Evolutionary conservation across 2,113 vertebrate species (phyloP).

Genomic region (Aspidoscelis tigris): DNA sequence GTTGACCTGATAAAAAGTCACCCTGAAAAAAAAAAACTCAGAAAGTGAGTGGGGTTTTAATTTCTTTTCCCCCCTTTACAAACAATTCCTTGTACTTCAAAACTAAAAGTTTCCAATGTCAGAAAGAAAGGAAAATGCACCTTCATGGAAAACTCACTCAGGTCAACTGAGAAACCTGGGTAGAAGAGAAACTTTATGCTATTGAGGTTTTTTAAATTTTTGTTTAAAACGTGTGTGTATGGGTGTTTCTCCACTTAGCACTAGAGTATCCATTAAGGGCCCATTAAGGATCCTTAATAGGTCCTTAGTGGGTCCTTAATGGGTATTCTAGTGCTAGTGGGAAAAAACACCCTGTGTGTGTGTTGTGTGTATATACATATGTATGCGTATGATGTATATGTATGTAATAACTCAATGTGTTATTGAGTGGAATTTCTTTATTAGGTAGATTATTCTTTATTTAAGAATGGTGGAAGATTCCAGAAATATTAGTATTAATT

Average conservation of each 20-base stretch:
- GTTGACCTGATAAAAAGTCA: not conserved
- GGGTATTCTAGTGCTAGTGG: too few relatives aligned
- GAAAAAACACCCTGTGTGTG: too few relatives aligned
- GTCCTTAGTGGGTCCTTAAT: too few relatives aligned
- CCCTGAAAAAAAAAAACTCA: not conserved
- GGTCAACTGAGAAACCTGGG: conserved; percentile 62
- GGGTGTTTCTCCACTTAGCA: too few relatives aligned
- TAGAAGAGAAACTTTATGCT: conserved; percentile 44
- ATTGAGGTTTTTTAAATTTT: too few relatives aligned
- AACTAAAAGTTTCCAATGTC: conserved; percentile 62
- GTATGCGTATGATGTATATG: too few relatives aligned
- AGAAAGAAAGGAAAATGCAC: conserved; percentile 70
- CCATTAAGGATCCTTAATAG: too few relatives aligned
- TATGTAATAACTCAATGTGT: too few relatives aligned
- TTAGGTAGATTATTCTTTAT: not conserved
- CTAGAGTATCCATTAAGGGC: too few relatives aligned
- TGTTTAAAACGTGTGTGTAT: too few relatives aligned
- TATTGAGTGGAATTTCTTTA: not conserved
- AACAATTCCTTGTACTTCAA: conserved; percentile 37
- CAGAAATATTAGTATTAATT: too few relatives aligned
- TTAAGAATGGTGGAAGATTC: not conserved
- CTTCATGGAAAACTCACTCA: conserved; percentile 61
- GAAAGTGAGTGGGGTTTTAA: conserved; percentile 30
- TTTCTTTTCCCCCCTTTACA: not conserved
- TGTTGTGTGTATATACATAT: too few relatives aligned